Conservation (phyloP, 2,113 vertebrate species). For the Patagioenas fasciata region DNA sequence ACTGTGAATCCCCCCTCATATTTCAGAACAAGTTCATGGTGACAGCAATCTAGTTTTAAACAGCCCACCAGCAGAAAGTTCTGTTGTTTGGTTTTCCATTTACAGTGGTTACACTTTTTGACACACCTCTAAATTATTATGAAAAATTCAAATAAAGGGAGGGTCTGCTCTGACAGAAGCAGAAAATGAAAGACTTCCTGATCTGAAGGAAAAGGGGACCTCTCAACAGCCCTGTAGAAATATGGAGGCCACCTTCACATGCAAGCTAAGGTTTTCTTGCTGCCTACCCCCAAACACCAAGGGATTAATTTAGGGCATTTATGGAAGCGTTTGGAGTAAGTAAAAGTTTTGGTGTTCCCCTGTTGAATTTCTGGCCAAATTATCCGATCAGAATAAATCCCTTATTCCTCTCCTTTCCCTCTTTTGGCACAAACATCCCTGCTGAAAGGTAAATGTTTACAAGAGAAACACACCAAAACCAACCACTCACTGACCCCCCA, state of each 20-base stretch:
- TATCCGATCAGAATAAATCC: neutral
- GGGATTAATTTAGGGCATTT: neutral
- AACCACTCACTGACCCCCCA: neutral
- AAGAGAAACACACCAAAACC: neutral
- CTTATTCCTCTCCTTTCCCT: neutral
- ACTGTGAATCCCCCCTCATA: neutral
- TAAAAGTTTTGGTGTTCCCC: neutral
- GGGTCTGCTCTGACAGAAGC: neutral
- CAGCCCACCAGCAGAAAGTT: neutral
- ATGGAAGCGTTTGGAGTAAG: neutral
- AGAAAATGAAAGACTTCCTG: neutral
- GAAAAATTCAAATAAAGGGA: neutral
- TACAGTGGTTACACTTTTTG: neutral
- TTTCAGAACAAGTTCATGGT: neutral
- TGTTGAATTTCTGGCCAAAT: neutral
- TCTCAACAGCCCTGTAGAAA: neutral
- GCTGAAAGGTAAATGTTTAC: neutral
- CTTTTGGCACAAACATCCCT: accelerated
- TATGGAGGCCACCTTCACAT: neutral
- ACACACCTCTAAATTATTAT: neutral
- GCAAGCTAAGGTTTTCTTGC: neutral
- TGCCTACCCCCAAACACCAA: neutral
- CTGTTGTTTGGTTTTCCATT: neutral
- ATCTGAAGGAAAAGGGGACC: neutral
- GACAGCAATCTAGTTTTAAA: neutral